Base-by-base conservation (phyloP, 64 coral and sea anemone species). In the Anthopleura sola region DNA sequence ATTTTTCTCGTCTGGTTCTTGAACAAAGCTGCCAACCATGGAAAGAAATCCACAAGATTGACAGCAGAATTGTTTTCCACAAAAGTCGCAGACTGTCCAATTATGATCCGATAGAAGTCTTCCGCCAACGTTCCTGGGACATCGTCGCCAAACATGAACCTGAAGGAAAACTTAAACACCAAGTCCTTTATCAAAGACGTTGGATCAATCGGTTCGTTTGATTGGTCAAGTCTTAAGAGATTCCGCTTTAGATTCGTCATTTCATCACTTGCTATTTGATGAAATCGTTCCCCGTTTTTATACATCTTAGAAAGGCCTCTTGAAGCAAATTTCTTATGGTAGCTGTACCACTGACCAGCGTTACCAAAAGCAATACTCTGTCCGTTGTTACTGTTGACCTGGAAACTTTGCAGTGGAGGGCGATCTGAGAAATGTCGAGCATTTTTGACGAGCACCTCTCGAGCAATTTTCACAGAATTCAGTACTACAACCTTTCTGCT, bases 331-430 rank as follows among this genome's bases (percentile, higher is more conserved):
- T 83, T 94, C 37, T 90, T 94, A 40, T 87, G 88, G 31, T 78
- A 76, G 21, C 78, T 26, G 49, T 94, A 88, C 60, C 51, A 82
- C 33, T 84, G 66, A 29, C 88, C 88, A 37, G 78, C 78, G 68
- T 94, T 85, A 84, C 88, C 88, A 46, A 94, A 94, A 36, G 85
- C 68, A 84, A 94, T 87, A 40, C 92, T 94, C 20, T 81, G 79
- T 54, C 88, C 88, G 33, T 31, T 80, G 54, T 79, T 83, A 32
- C 85, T 90, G 55, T 82, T 94, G 57, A 90, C 78, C 81, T 90
- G 68, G 28, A 94, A 94, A 51, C 55, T 87, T 12, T 94, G 86
- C 40, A 90, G 75, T 17, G 66, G 85, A 18, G 92, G 92, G 78
- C 92, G 88, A 11, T 68, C 79, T 19, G 92, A 81, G 75, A 94